Percentiles rank a stretch among this genome's conserved stretches.
Evolutionary conservation across 2,113 vertebrate species (phyloP).

Genomic region (Pyrgilauda ruficollis): DNA sequence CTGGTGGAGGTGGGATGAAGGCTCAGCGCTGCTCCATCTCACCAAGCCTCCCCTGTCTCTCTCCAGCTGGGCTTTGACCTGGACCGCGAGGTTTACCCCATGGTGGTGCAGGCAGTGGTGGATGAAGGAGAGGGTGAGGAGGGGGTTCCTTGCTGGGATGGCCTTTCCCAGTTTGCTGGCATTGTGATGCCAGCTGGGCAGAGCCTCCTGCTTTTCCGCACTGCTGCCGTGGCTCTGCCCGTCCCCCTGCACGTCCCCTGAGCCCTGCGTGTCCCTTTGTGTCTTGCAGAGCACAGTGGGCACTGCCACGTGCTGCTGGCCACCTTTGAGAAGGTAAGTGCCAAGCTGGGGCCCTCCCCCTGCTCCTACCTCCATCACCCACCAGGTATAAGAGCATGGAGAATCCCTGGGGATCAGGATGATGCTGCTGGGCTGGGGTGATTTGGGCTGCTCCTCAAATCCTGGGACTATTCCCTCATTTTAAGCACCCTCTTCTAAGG

Average conservation of each 20-base stretch:
- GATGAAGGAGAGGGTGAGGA: conserved; percentile 87
- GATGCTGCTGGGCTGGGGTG: background rate
- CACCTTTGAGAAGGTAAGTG: conserved; percentile 93
- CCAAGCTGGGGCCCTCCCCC: background rate
- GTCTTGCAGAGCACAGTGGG: conserved; percentile 87
- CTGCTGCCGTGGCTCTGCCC: rapidly evolving
- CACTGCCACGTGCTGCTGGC: conserved; percentile 94
- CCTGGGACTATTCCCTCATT: background rate
- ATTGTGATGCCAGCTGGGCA: background rate
- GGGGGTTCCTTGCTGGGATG: background rate
- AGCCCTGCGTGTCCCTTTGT: background rate
- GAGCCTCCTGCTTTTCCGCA: background rate
- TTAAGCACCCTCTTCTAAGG: background rate
- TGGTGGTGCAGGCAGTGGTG: conserved; percentile 94
- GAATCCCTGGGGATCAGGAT: rapidly evolving
- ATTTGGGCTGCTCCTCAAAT: background rate
- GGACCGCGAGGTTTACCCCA: conserved; percentile 92
- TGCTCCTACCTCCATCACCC: background rate
- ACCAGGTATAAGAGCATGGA: background rate
- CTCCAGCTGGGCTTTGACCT: conserved; percentile 89
- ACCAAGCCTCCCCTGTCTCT: background rate
- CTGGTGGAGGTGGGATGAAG: rapidly evolving
- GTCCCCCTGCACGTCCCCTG: background rate
- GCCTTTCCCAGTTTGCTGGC: background rate
- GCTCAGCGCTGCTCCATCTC: background rate